Percentiles rank a stretch among this genome's conserved stretches.
Conservation (phyloP, 2,113 vertebrate genomes). For the Aleadryas rufinucha region DNA sequence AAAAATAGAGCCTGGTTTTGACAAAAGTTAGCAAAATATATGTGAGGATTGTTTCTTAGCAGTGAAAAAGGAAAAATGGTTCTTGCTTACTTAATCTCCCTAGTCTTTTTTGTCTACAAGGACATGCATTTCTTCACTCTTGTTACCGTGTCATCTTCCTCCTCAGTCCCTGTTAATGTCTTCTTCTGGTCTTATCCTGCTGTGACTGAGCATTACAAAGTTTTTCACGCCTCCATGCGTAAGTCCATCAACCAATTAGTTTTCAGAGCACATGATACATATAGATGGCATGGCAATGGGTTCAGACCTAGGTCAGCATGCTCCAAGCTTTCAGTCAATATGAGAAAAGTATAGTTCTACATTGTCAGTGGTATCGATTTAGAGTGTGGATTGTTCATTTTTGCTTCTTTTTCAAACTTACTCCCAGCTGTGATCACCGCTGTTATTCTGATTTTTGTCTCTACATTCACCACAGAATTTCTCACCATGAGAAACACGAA, state of each 20-base stretch:
- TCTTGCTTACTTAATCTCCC: constrained; percentile 28
- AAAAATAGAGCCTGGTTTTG: not conserved
- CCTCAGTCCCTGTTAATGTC: constrained; percentile 77
- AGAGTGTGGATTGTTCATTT: constrained; percentile 29
- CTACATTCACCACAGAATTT: not conserved
- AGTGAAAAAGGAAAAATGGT: not conserved
- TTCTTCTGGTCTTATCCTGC: constrained; percentile 76
- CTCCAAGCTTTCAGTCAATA: constrained; percentile 60
- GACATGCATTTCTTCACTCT: constrained; percentile 71
- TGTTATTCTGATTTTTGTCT: constrained; percentile 18
- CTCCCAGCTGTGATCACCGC: not conserved
- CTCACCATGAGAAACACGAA: not conserved
- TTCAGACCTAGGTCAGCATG: constrained; percentile 81
- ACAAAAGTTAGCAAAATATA: not conserved
- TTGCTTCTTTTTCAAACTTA: constrained; percentile 32
- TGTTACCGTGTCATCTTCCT: constrained; percentile 61
- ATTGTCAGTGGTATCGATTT: constrained; percentile 65
- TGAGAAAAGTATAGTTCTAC: constrained; percentile 45
- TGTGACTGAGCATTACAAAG: constrained; percentile 85
- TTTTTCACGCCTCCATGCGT: constrained; percentile 84
- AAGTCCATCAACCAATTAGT: constrained; percentile 79
- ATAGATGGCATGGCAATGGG: constrained; percentile 75
- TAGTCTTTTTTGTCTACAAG: constrained; percentile 66
- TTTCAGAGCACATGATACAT: constrained; percentile 78
- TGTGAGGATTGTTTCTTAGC: not conserved